phyloP scores from a whole-genome alignment of 2,113 vertebrate genomes.

The Australoheros scitulus region DNA sequence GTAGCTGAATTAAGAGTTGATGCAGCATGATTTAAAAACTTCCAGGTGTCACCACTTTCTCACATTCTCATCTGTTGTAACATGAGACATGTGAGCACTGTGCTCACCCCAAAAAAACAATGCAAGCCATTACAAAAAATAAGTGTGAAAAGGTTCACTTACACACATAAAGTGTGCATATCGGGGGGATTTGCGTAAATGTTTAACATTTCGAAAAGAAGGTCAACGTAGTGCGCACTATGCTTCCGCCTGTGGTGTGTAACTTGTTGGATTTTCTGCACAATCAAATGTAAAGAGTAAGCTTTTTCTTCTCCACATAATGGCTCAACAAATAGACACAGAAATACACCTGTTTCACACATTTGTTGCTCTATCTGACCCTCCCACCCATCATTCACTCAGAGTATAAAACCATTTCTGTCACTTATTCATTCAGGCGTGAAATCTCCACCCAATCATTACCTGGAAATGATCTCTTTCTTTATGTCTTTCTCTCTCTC shows the following conservation, averaged over 20 bases:
- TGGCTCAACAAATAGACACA: constrained; percentile 39
- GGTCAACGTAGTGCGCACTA: not conserved
- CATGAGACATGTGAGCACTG: not conserved
- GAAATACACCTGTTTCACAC: constrained; percentile 39
- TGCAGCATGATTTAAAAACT: not conserved
- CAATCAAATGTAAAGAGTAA: constrained; percentile 32
- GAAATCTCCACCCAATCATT: constrained; percentile 58
- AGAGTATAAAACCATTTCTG: constrained; percentile 57
- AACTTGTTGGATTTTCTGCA: constrained; percentile 28
- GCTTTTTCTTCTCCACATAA: constrained; percentile 8
- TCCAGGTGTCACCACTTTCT: not conserved
- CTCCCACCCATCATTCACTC: constrained; percentile 41
- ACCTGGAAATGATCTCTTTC: constrained; percentile 48
- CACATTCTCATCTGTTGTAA: not conserved
- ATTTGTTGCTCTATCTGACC: constrained; percentile 24
- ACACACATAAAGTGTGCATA: not conserved
- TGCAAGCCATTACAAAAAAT: too few species aligned
- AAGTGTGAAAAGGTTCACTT: too few species aligned
- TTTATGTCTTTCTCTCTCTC: not conserved
- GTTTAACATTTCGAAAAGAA: not conserved
- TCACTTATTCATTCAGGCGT: constrained; percentile 50
- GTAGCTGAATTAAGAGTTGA: not conserved
- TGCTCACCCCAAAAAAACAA: too few species aligned
- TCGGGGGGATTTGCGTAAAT: not conserved
- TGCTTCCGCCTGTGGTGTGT: constrained; percentile 26